These are phyloP conservation scores for Rhopalosiphum nymphaeae DNA, from an alignment of 2,888 invertebrate species.

Conservation along the genomic window DNA sequence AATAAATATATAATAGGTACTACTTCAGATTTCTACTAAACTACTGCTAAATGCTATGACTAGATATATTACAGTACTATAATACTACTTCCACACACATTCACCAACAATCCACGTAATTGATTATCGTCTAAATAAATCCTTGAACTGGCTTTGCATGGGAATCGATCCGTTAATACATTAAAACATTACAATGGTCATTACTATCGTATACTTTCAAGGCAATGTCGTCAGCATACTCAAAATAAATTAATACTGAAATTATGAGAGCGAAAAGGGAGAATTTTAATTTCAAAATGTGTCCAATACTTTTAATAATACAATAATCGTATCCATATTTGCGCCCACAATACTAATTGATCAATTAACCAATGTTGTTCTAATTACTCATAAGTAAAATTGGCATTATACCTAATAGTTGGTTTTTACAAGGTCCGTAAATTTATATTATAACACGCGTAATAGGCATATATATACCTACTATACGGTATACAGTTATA, in stretches of 20 bases:
- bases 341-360: constrained; percentile 40
- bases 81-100: constrained; percentile 5
- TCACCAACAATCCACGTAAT: constrained; percentile 38
- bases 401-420: constrained; percentile 1
- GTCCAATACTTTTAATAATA: constrained; percentile 7
- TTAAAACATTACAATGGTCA: constrained; percentile 36
- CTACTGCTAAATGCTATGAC: neutral
- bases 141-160: constrained; percentile 52
- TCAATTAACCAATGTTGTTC: constrained; percentile 42
- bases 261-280: constrained; percentile 10
- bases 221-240: neutral
- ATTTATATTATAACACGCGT: neutral
- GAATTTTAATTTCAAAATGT: constrained; percentile 21
- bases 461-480: neutral
- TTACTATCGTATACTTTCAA: constrained; percentile 41
- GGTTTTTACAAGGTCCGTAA: constrained; percentile 14
- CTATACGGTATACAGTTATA: neutral
- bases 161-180: constrained; percentile 39
- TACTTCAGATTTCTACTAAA: neutral
- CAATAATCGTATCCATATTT: constrained; percentile 4
- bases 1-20: neutral
- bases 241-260: constrained; percentile 24
- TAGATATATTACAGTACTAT: neutral
- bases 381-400: constrained; percentile 13
- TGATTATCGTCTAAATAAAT: constrained; percentile 41